Base-by-base conservation (phyloP, 2,888 invertebrate genomes). In the Drosophila peninsularis region DNA sequence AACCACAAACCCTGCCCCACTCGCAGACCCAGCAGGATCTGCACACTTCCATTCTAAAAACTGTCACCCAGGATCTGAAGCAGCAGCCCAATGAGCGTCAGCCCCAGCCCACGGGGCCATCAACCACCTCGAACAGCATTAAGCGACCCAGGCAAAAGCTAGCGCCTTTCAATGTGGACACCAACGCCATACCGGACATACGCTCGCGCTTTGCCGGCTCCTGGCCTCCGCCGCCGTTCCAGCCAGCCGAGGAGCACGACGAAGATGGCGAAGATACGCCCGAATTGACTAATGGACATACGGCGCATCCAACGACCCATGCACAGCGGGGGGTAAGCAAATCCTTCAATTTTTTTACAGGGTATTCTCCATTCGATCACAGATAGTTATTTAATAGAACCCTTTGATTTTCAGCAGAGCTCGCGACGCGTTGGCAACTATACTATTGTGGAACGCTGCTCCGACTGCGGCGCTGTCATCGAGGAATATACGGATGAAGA, bases 401-500 rank as follows among this genome's bases (percentile, higher is more conserved):
- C 0, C 17, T 47, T 24, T 11, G 52, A 6, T 45, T n/a, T 6
- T 17, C 57, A 47, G 1, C 93, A 92, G 92, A 95, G 95, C 80
- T 93, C 94, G 13, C 94, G 95, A 56, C 89, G 92, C 52, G 94
- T 95, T 32, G 96, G 96, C 0, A 95, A 96, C 61, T 96, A 96
- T 62, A 95, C 95, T 71, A 94, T 95, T 24, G 95, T 94, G 79
- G 95, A 95, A 64, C 93, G 95, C 92, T 94, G 93, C 91, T 95
- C 97, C 0, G 98, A 98, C 91, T 99, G 99, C 92, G 98, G 98
- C 17, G 95, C 96, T 1, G 94, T 96, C 5, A 95, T 95, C 71
- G 98, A 98, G 91, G 96, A 97, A 91, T 99, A 98, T 93, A 98
- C 97, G 74, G 99, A 99, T 91, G 99, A 99, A 91, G 99, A 99